A percentile compares a stretch with the other conserved stretches of the same genome.
Conservation (phyloP, 2,888 invertebrate genomes). For the Caenorhabditis parvicauda region DNA sequence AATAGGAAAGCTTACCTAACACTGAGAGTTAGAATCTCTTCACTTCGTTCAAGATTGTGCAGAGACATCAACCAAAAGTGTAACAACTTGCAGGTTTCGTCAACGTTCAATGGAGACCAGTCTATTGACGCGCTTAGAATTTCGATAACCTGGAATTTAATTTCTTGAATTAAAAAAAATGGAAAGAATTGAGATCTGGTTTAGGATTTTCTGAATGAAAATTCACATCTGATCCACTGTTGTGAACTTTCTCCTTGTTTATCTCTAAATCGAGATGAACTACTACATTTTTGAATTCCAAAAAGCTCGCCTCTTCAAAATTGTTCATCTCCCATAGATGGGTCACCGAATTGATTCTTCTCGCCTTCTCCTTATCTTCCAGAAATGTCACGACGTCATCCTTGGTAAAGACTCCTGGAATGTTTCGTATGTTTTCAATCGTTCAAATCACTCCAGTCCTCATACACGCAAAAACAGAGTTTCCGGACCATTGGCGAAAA, state of each 20-base stretch:
- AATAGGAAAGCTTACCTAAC: no score
- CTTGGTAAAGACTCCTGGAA: conserved; percentile 8
- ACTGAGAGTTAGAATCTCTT: no score
- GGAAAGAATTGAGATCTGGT: no score
- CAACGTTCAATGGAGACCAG: conserved; percentile 8
- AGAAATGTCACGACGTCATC: conserved; percentile 10
- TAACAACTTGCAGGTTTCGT: conserved; percentile 19
- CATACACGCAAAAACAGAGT: no score
- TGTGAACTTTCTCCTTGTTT: no score
- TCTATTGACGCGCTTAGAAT: conserved; percentile 27
- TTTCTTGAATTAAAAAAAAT: no score
- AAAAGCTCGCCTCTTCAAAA: conserved; percentile 1
- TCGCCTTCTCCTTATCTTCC: conserved; percentile 15
- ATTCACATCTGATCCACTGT: no score
- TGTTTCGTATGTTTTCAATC: neutral
- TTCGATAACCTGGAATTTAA: conserved; percentile 6
- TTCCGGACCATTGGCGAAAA: no score
- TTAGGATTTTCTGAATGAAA: no score
- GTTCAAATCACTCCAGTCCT: no score
- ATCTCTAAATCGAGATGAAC: no score
- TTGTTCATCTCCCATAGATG: conserved; percentile 11
- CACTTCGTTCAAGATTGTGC: conserved; percentile 9
- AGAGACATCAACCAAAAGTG: conserved; percentile 23
- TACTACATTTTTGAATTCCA: neutral
- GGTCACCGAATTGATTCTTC: conserved; percentile 15